phyloP scores from a whole-genome alignment of 1,140 invertebrate species.

The Cotesia vestalis region DNA sequence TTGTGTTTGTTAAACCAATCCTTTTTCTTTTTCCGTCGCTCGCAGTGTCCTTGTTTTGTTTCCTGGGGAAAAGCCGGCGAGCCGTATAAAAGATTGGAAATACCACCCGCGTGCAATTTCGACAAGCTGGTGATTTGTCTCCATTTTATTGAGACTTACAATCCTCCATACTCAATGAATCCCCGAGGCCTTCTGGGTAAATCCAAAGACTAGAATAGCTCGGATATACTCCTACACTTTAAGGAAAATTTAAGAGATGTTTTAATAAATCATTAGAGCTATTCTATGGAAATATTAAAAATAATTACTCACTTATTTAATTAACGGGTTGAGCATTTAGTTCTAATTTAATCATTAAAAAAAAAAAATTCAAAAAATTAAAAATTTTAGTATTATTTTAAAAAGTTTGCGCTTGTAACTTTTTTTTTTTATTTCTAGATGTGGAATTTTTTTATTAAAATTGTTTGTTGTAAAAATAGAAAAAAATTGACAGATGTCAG shows the following conservation, averaged over 20 bases:
- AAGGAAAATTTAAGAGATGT: not conserved
- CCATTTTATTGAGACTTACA: constrained; percentile 56
- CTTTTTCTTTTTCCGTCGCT: not conserved
- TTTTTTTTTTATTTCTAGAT: no score
- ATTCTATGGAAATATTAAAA: not conserved
- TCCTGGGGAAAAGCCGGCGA: constrained; percentile 7
- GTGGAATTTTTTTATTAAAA: no score
- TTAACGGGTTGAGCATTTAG: not conserved
- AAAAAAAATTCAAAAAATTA: no score
- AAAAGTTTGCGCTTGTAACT: no score
- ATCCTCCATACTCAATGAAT: constrained; percentile 58
- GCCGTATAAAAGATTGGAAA: not conserved
- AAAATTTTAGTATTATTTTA: no score
- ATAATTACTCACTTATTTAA: not conserved
- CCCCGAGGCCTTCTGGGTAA: not conserved
- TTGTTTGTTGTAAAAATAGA: no score
- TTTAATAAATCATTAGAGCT: not conserved
- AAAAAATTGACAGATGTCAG: no score
- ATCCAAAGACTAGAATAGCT: constrained; percentile 5
- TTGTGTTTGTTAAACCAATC: not conserved
- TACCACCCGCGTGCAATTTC: constrained; percentile 48
- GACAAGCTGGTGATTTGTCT: constrained; percentile 57
- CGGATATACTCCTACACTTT: constrained; percentile 6
- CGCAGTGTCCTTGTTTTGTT: not conserved
- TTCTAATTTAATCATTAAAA: no score